Base-by-base conservation (phyloP, 2,797 vertebrate genomes). In the Brachyalestes nurse region DNA sequence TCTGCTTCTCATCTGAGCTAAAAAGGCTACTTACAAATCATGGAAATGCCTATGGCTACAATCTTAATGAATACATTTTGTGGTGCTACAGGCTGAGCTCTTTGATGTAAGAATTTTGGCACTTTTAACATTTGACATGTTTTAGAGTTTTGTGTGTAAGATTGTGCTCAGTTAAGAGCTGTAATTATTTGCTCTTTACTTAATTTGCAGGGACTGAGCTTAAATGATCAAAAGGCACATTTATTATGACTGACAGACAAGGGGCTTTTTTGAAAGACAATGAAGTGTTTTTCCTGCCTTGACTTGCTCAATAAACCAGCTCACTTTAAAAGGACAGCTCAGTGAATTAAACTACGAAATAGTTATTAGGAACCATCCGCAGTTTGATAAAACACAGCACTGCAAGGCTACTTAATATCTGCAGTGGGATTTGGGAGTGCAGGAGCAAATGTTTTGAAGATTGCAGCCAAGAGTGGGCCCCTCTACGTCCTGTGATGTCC, bases 291-390 rank as follows among this genome's bases (percentile, higher is more conserved):
- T 86, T 78, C 81, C 82, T 81, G 82, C 88, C 82, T 77, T 80
- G 88, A 83, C 71, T 76, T 60, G 21, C 79, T 77, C 49, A 83
- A 79, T 85, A 86, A 87, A 86, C 81, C 58, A 62, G 8, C 0
- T 58, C 47, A 58, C 83, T 75, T 85, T 65, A 34, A 79, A 66
- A 86, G 72, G 75, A 88, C 78, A 86, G 83, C 86, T 67, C 80
- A 21, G 61, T 62, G 72, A 64, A 75, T 25, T 66, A 40, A 84
- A 83, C 69, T 62, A 83, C 90, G 25, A 89, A 92, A 90, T 89
- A 90, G 89, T 89, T 84, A 71, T 89, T 73, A 86, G 72, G 85
- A 86, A 28, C 83, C 77, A 79, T 85, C 81, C 77, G 16, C 13
- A 81, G 42, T 87, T 89, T 88, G 83, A 90, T 87, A 85, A 75